These are phyloP conservation scores for Seira ritae DNA, from an alignment of 2,888 invertebrate species.

Conservation along the genomic window DNA sequence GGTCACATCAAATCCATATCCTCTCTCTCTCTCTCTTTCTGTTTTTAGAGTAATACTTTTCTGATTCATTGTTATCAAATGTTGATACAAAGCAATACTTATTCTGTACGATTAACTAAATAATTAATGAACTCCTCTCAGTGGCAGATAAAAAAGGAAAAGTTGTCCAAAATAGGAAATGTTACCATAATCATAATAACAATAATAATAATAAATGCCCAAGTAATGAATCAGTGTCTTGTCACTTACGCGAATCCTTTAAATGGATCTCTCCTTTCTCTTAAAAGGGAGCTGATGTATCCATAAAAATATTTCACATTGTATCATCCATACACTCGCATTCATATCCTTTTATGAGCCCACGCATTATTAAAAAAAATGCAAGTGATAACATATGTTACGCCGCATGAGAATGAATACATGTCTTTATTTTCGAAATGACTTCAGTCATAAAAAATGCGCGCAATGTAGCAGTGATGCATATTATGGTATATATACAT, in stretches of 20 bases:
- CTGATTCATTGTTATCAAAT: neutral
- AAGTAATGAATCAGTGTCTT: slow-evolving; percentile 25
- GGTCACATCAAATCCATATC: too few species aligned
- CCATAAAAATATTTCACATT: slow-evolving; percentile 1
- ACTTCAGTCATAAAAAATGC: neutral
- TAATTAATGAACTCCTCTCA: neutral
- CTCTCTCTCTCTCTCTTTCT: too few species aligned
- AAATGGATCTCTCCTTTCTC: slow-evolving; percentile 34
- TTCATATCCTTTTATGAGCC: neutral
- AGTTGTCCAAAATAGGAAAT: slow-evolving; percentile 47
- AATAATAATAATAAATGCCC: slow-evolving; percentile 35
- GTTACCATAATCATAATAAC: slow-evolving; percentile 38
- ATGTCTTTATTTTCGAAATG: neutral
- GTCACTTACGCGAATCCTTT: slow-evolving; percentile 29
- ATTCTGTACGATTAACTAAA: neutral
- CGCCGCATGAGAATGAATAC: neutral
- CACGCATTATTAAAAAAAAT: neutral
- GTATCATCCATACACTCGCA: neutral
- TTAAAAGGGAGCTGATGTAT: slow-evolving; percentile 4
- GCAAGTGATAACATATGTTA: slow-evolving; percentile 7
- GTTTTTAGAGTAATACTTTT: neutral
- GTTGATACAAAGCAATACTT: neutral
- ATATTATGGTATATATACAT: neutral
- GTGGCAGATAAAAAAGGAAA: slow-evolving; percentile 20
- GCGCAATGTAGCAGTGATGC: neutral